Conservation (phyloP, 2,888 invertebrate species). For the Cynaeus angustus region DNA sequence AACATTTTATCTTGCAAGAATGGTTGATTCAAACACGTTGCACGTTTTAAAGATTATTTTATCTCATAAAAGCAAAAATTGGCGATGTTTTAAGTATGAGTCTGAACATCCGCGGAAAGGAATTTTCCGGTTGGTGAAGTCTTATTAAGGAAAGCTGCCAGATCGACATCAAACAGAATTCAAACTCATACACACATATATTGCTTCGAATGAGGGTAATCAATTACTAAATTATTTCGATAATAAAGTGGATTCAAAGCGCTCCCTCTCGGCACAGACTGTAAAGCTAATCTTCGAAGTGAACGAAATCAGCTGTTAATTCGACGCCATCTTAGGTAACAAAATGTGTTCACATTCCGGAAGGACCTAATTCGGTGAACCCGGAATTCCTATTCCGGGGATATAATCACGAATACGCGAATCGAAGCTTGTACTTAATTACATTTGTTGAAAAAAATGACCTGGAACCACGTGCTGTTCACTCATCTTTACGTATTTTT, state of each 20-base stretch:
- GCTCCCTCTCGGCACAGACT: slow-evolving; percentile 24
- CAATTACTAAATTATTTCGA: slow-evolving; percentile 65
- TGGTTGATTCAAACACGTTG: too few species aligned
- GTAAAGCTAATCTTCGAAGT: slow-evolving; percentile 61
- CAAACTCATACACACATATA: slow-evolving; percentile 59
- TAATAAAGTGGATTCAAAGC: slow-evolving; percentile 54
- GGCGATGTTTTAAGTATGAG: slow-evolving; percentile 33
- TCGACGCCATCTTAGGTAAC: slow-evolving; percentile 45
- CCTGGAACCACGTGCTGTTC: too few species aligned
- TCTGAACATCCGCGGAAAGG: slow-evolving; percentile 45
- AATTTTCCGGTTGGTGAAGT: slow-evolving; percentile 57
- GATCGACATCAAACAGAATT: slow-evolving; percentile 59
- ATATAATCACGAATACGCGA: not conserved
- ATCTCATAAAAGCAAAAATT: too few species aligned
- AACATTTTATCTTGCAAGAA: too few species aligned
- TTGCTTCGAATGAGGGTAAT: slow-evolving; percentile 64
- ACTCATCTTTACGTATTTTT: too few species aligned
- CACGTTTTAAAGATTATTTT: too few species aligned
- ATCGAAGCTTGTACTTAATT: slow-evolving; percentile 19
- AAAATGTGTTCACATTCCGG: slow-evolving; percentile 39
- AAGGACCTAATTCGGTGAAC: slow-evolving; percentile 41
- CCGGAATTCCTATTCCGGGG: slow-evolving; percentile 28
- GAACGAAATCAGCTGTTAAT: slow-evolving; percentile 59
- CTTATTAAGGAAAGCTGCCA: slow-evolving; percentile 57
- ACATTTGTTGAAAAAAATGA: not conserved